These are phyloP conservation scores for Morone chrysops DNA, from an alignment of 2,113 vertebrate genomes.

Conservation along the genomic window DNA sequence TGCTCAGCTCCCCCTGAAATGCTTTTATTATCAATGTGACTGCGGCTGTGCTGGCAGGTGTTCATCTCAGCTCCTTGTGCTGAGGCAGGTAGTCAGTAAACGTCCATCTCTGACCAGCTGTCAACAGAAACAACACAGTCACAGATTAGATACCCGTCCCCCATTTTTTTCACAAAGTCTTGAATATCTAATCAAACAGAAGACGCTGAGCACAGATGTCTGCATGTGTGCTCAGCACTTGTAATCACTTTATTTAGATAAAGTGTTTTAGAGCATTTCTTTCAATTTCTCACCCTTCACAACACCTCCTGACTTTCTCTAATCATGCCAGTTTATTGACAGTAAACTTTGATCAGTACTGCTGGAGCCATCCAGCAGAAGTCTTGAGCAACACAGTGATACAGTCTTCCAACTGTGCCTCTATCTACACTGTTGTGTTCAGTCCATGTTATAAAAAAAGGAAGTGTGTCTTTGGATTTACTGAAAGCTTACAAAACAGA, in stretches of 20 bases:
- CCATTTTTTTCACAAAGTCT: background rate
- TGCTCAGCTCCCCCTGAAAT: background rate
- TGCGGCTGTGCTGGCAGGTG: background rate
- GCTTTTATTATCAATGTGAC: background rate
- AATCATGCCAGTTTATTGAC: background rate
- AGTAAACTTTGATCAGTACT: slow-evolving; percentile 20
- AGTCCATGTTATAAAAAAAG: background rate
- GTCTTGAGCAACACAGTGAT: slow-evolving; percentile 1
- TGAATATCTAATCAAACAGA: background rate
- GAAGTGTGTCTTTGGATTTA: slow-evolving; percentile 21
- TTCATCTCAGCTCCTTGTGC: too few relatives aligned
- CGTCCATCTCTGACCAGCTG: background rate
- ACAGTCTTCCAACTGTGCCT: background rate
- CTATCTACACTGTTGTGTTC: background rate
- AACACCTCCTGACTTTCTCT: background rate
- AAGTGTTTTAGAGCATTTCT: background rate
- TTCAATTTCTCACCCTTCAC: background rate
- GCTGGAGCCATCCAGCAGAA: background rate
- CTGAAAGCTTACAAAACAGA: background rate
- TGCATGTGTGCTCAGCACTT: slow-evolving; percentile 4
- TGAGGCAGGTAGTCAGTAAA: background rate
- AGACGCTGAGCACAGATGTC: background rate
- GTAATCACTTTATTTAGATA: background rate
- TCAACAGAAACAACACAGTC: background rate
- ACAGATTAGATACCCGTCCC: background rate